phyloP scores from a whole-genome alignment of 37 sponge, comb jelly and placozoan species.

The Theonella swinhoei region DNA sequence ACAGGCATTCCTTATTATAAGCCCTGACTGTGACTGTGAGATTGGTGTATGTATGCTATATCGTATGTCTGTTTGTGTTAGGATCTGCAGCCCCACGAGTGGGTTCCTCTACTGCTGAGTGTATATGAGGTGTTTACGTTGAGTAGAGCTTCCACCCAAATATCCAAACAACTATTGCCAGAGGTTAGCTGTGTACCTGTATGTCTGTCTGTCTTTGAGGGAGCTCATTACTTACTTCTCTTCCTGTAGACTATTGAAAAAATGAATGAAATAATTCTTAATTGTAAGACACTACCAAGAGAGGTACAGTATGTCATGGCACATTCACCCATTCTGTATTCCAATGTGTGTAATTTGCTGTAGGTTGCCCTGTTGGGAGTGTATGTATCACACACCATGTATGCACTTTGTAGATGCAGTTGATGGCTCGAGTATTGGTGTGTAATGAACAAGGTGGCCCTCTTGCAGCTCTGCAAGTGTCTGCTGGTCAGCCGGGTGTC shows the following conservation, averaged over 20 bases:
- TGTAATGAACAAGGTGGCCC: slow-evolving; percentile 54
- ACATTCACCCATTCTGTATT: too few relatives aligned
- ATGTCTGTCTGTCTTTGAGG: not conserved
- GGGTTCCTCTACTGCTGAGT: slow-evolving; percentile 12
- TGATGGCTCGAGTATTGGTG: slow-evolving; percentile 21
- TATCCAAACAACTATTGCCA: slow-evolving; percentile 15
- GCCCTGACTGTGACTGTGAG: too few relatives aligned
- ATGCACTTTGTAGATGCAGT: slow-evolving; percentile 36
- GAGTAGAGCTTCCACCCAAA: not conserved
- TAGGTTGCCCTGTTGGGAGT: too few relatives aligned
- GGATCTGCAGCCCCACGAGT: slow-evolving; percentile 11
- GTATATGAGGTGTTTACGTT: slow-evolving; percentile 30
- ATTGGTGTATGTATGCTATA: not conserved
- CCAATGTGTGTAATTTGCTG: not conserved
- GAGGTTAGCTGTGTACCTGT: too few relatives aligned
- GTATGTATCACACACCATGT: too few relatives aligned
- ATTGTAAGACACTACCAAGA: not conserved
- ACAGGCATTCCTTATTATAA: not conserved
- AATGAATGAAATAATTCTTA: slow-evolving; percentile 4
- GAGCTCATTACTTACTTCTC: not conserved
- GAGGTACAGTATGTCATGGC: too few relatives aligned
- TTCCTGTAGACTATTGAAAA: not conserved
- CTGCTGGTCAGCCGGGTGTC: slow-evolving; percentile 20
- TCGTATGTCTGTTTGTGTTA: not conserved
- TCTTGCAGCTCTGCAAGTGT: slow-evolving; percentile 24